These are phyloP conservation scores for Thera obeliscata DNA, from an alignment of 2,888 invertebrate species.

Conservation along the genomic window DNA sequence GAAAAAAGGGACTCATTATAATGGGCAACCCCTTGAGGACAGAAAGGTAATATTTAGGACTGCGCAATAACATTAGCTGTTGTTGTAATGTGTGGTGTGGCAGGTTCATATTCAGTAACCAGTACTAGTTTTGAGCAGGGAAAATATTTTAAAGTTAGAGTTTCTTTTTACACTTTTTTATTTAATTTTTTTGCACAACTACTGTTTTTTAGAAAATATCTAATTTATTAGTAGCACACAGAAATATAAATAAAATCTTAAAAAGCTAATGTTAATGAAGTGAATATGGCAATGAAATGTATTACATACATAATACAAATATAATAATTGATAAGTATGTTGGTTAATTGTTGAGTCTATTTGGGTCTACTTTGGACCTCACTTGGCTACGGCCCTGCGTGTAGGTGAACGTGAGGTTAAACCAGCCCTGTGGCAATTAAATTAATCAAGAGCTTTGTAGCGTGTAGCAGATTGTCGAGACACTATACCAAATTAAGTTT, in stretches of 20 bases:
- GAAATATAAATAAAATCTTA: too few species aligned
- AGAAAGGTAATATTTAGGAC: slow-evolving; percentile 38
- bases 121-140: neutral
- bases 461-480: slow-evolving; percentile 49
- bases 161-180: too few species aligned
- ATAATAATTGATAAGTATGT: too few species aligned
- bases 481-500: slow-evolving; percentile 46
- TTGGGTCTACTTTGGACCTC: too few species aligned
- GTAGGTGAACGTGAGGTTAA: slow-evolving; percentile 41
- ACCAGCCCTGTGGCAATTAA: slow-evolving; percentile 48
- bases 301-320: too few species aligned
- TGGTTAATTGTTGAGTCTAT: too few species aligned
- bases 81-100: slow-evolving; percentile 17
- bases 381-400: slow-evolving; percentile 31
- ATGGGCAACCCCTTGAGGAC: slow-evolving; percentile 43
- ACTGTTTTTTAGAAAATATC: too few species aligned
- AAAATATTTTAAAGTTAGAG: neutral
- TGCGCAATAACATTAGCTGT: slow-evolving; percentile 38
- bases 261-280: too few species aligned
- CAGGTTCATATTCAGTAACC: slow-evolving; percentile 11
- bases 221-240: too few species aligned
- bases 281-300: too few species aligned
- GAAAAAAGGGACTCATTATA: slow-evolving; percentile 44
- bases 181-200: too few species aligned
- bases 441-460: slow-evolving; percentile 56